Evolutionary conservation across 2,113 vertebrate species (phyloP).

Genomic region (Ancistrus triradiatus): DNA sequence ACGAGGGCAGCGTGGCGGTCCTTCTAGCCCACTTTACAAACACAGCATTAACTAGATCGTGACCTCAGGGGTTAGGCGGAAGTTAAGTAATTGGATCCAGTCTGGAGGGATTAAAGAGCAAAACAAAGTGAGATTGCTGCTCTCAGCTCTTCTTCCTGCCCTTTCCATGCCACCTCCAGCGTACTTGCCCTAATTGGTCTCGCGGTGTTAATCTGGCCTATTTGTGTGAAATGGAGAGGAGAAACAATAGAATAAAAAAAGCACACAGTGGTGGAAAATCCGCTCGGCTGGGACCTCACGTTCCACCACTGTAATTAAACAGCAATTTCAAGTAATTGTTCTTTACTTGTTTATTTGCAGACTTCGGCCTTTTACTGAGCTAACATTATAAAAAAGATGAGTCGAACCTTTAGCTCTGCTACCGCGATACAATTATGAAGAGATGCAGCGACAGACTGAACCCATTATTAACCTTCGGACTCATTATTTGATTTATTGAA

Average conservation of each 20-base stretch:
- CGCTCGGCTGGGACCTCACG: slow-evolving; percentile 2
- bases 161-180: slow-evolving; percentile 33
- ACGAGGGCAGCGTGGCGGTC: slow-evolving; percentile 20
- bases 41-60: slow-evolving; percentile 34
- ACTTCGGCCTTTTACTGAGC: too few relatives aligned
- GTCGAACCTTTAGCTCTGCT: too few relatives aligned
- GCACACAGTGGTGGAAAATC: background rate
- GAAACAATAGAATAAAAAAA: slow-evolving; percentile 2
- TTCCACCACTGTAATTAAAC: background rate
- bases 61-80: slow-evolving; percentile 27
- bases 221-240: slow-evolving; percentile 7
- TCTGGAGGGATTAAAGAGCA: slow-evolving; percentile 45
- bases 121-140: slow-evolving; percentile 36
- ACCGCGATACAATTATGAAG: too few relatives aligned
- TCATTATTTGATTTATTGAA: too few relatives aligned
- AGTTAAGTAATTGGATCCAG: slow-evolving; percentile 43
- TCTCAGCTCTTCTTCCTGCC: slow-evolving; percentile 41
- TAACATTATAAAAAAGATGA: too few relatives aligned
- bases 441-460: too few relatives aligned
- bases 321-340: too few relatives aligned
- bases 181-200: slow-evolving; percentile 43
- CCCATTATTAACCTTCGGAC: too few relatives aligned
- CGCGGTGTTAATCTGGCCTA: slow-evolving; percentile 38
- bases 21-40: slow-evolving; percentile 17
- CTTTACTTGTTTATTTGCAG: too few relatives aligned